Conservation (phyloP, 2,797 vertebrate genomes). For the Hylomyscus alleni region DNA sequence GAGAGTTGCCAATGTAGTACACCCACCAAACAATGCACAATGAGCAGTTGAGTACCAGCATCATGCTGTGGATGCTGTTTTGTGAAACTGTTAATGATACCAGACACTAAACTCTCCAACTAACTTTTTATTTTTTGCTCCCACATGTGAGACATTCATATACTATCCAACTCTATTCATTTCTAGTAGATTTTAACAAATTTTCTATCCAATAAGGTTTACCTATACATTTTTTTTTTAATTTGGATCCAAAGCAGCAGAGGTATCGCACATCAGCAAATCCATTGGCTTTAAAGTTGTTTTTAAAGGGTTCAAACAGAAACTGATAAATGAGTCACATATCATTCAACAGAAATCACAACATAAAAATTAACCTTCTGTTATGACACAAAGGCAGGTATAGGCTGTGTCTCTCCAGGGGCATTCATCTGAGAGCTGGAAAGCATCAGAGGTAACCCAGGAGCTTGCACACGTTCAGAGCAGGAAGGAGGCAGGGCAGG, state of each 20-base stretch:
- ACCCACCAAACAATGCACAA: constrained; percentile 90
- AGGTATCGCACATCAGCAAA: constrained; percentile 94
- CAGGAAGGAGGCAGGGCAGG: neutral
- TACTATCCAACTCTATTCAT: constrained; percentile 91
- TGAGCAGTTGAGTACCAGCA: constrained; percentile 93
- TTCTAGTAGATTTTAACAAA: constrained; percentile 93
- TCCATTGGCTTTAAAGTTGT: constrained; percentile 91
- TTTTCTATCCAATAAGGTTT: constrained; percentile 92
- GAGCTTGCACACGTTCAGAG: neutral
- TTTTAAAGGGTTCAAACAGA: constrained; percentile 91
- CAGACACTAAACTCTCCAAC: constrained; percentile 92
- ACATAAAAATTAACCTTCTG: constrained; percentile 72
- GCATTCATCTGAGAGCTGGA: constrained; percentile 88
- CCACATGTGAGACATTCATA: constrained; percentile 91
- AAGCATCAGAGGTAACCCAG: constrained; percentile 85
- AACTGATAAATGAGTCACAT: constrained; percentile 87
- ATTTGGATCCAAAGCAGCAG: constrained; percentile 94
- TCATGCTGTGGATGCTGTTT: constrained; percentile 91
- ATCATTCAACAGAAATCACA: constrained; percentile 91
- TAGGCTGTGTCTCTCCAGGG: constrained; percentile 87
- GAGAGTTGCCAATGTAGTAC: constrained; percentile 83
- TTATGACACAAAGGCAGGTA: constrained; percentile 83
- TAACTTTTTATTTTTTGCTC: constrained; percentile 88
- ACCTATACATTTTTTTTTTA: constrained; percentile 92
- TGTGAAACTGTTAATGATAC: constrained; percentile 92